Percentiles rank a stretch among this genome's conserved stretches.
These are phyloP conservation scores for Varanus komodoensis DNA, from an alignment of 2,113 vertebrate genomes.

Conservation along the genomic window DNA sequence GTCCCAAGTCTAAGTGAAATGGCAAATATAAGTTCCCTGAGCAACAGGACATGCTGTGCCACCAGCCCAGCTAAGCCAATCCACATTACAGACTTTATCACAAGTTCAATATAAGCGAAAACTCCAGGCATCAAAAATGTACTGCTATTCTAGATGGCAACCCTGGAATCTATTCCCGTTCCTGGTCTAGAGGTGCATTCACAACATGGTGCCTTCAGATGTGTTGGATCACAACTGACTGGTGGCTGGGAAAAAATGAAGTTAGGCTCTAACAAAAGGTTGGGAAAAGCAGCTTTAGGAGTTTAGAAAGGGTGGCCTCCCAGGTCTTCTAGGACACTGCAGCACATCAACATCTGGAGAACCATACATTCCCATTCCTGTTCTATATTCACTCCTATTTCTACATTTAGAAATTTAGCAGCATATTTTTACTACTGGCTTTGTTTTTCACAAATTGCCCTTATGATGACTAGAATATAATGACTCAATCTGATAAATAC, in stretches of 20 bases:
- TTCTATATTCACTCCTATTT: not conserved
- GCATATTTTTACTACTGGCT: not conserved
- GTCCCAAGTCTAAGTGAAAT: no score
- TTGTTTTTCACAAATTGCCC: conserved; percentile 13
- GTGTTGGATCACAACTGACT: no score
- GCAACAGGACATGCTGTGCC: not conserved
- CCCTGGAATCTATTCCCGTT: not conserved
- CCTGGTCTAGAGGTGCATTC: no score
- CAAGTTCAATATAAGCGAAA: not conserved
- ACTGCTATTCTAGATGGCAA: not conserved
- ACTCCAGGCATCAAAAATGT: not conserved
- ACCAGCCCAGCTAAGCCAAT: not conserved
- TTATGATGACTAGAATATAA: not conserved
- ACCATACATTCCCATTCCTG: no score
- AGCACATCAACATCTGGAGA: no score
- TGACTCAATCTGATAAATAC: not conserved
- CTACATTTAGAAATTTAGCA: not conserved
- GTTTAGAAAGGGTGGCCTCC: no score
- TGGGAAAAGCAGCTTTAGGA: no score
- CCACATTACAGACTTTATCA: not conserved
- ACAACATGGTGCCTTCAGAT: no score
- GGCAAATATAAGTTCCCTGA: not conserved
- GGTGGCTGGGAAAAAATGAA: no score
- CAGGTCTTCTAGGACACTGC: no score
- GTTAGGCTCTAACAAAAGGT: no score